Conservation (phyloP, 2,888 invertebrate genomes). For the Polydesmus complanatus region DNA sequence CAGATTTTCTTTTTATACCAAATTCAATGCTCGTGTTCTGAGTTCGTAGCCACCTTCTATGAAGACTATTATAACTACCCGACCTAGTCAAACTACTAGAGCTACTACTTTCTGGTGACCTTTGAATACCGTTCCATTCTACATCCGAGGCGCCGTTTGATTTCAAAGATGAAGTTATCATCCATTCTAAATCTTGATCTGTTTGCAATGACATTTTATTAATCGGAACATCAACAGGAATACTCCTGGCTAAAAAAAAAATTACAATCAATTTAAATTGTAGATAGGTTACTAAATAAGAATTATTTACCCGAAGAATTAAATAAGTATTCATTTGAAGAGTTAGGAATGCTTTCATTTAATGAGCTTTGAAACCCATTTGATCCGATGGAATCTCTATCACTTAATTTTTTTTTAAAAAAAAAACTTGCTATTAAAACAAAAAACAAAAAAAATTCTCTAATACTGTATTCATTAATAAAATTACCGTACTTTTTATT, state of each 20-base stretch:
- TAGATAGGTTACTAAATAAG: too few species aligned
- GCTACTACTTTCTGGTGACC: slow-evolving; percentile 24
- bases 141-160: slow-evolving; percentile 16
- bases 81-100: slow-evolving; percentile 26
- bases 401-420: slow-evolving; percentile 6
- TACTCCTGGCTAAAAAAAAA: slow-evolving; percentile 31
- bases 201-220: neutral
- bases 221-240: slow-evolving; percentile 31
- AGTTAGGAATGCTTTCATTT: slow-evolving; percentile 8
- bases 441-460: neutral
- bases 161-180: slow-evolving; percentile 8
- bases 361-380: slow-evolving; percentile 19
- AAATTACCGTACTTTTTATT: neutral
- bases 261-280: neutral
- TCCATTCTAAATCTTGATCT: slow-evolving; percentile 10
- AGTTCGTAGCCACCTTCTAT: slow-evolving; percentile 41
- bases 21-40: slow-evolving; percentile 42
- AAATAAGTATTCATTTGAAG: neutral
- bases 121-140: slow-evolving; percentile 8
- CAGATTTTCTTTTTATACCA: slow-evolving; percentile 21
- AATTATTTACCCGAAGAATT: too few species aligned
- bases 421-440: neutral
- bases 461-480: neutral
- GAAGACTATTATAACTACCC: slow-evolving; percentile 41
- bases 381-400: slow-evolving; percentile 19